A percentile compares a stretch with the other conserved stretches of the same genome.
Evolutionary conservation across 2,888 invertebrate species (phyloP).

Genomic region (Dynastes tityus): DNA sequence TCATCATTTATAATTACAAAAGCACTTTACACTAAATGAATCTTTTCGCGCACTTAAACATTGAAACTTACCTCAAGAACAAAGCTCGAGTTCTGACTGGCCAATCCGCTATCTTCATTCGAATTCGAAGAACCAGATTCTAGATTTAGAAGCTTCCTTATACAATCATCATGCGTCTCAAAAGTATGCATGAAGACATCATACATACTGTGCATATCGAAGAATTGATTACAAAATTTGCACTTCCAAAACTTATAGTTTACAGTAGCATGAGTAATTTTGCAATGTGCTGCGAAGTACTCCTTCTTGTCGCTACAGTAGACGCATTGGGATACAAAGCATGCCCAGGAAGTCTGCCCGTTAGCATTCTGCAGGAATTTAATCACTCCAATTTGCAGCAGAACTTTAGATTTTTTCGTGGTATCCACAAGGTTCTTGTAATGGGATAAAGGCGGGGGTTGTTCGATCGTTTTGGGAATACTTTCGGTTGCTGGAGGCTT

Average conservation of each 20-base stretch:
- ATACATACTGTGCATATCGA: not conserved
- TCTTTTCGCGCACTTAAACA: too few species aligned
- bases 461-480: not conserved
- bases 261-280: constrained; percentile 58
- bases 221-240: not conserved
- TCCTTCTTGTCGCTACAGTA: constrained; percentile 61
- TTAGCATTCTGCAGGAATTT: constrained; percentile 47
- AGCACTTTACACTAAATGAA: too few species aligned
- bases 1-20: too few species aligned
- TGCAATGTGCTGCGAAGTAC: constrained; percentile 64
- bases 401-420: not conserved
- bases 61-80: too few species aligned
- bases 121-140: too few species aligned
- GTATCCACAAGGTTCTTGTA: not conserved
- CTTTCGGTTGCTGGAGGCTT: not conserved
- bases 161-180: not conserved
- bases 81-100: too few species aligned
- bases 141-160: too few species aligned
- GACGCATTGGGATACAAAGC: constrained; percentile 61
- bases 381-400: constrained; percentile 53
- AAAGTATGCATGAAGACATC: not conserved
- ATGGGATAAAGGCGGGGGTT: constrained; percentile 13
- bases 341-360: constrained; percentile 34
- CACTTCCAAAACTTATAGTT: constrained; percentile 49
- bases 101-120: too few species aligned